Percentiles rank a stretch among this genome's conserved stretches.
Evolutionary conservation across 1,140 invertebrate genomes (phyloP).

Genomic region (Cherax quadricarinatus): DNA sequence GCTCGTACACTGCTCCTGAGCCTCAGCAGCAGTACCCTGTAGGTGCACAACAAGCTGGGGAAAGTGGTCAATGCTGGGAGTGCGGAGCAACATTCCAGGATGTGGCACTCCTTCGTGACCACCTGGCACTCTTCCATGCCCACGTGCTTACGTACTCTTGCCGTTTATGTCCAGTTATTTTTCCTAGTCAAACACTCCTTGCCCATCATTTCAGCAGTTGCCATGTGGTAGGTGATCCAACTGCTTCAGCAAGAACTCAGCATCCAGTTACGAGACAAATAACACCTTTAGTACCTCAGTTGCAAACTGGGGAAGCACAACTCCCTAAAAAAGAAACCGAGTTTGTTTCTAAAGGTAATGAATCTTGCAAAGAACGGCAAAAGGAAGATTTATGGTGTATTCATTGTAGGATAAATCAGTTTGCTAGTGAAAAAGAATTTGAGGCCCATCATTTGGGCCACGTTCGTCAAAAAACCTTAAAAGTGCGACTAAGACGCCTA

Average conservation of each 20-base stretch:
- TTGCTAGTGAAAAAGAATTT: conserved; percentile 41
- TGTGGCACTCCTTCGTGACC: conserved; percentile 60
- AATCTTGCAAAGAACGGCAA: not conserved
- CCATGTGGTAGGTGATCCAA: conserved; percentile 45
- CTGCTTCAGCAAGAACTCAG: not conserved
- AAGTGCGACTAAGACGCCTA: conserved; percentile 41
- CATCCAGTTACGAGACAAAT: not conserved
- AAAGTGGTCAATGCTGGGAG: conserved; percentile 43
- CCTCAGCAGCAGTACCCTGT: conserved; percentile 8
- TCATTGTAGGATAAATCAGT: conserved; percentile 34
- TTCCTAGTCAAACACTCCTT: conserved; percentile 40
- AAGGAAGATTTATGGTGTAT: conserved; percentile 36
- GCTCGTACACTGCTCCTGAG: not conserved
- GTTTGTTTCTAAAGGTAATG: not conserved
- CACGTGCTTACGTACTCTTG: conserved; percentile 27
- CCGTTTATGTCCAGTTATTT: conserved; percentile 44
- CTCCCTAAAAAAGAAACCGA: not conserved
- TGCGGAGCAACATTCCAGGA: conserved; percentile 56
- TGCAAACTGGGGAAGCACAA: not conserved
- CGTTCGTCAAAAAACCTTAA: conserved; percentile 18
- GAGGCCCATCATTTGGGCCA: conserved; percentile 54
- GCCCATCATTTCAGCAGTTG: conserved; percentile 36
- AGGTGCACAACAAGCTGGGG: not conserved
- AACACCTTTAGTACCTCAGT: not conserved
- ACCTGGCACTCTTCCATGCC: conserved; percentile 58